Conservation (phyloP, 2,888 invertebrate genomes). For the Apomyelois bistriatella region DNA sequence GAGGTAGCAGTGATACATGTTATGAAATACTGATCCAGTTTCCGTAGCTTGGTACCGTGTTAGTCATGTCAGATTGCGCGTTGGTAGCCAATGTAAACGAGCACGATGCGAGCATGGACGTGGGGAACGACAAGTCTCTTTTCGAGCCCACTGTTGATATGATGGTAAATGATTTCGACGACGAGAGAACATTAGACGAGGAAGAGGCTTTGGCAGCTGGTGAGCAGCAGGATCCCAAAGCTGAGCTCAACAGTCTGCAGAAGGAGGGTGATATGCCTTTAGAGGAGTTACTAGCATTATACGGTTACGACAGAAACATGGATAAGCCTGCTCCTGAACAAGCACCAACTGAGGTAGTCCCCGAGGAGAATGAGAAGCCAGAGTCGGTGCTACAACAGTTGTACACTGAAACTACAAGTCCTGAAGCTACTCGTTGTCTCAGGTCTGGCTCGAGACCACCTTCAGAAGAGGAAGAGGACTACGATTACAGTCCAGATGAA, state of each 20-base stretch:
- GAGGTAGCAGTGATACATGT: slow-evolving; percentile 32
- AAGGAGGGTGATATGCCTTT: slow-evolving; percentile 98
- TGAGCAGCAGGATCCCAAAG: slow-evolving; percentile 90
- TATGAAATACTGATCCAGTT: slow-evolving; percentile 51
- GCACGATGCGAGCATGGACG: slow-evolving; percentile 78
- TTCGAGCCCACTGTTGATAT: slow-evolving; percentile 97
- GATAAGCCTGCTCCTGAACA: slow-evolving; percentile 58
- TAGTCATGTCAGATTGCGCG: slow-evolving; percentile 80
- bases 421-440: slow-evolving; percentile 68
- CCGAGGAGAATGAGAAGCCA: slow-evolving; percentile 63
- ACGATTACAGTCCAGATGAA: slow-evolving; percentile 90
- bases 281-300: slow-evolving; percentile 94
- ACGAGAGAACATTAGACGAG: slow-evolving; percentile 97
- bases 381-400: slow-evolving; percentile 73
- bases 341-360: slow-evolving; percentile 47
- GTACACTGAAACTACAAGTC: slow-evolving; percentile 59
- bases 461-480: slow-evolving; percentile 91
- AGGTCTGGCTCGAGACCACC: slow-evolving; percentile 85
- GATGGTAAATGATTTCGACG: slow-evolving; percentile 98
- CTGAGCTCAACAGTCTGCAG: slow-evolving; percentile 93
- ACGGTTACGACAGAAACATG: slow-evolving; percentile 84
- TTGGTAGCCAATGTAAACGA: slow-evolving; percentile 75
- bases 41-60: slow-evolving; percentile 47
- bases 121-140: slow-evolving; percentile 79
- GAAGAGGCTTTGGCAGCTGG: slow-evolving; percentile 96